Evolutionary conservation across 2,888 invertebrate genomes (phyloP), one percentile per base, ranked within the genome.

Genomic region (Auanema sp.): DNA sequence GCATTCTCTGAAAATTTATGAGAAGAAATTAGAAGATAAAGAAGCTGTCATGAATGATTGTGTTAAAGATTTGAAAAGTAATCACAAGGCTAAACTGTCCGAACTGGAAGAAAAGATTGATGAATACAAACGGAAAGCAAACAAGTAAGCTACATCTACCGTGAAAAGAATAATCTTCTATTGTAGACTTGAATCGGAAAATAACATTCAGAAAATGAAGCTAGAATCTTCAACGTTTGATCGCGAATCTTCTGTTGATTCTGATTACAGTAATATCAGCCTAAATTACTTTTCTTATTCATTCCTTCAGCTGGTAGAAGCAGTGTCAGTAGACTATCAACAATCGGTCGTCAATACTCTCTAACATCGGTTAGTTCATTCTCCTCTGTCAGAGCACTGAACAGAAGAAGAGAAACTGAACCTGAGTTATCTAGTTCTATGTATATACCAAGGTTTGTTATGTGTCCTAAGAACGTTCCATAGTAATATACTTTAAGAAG

Each of bases 21-120:
- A 82, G 64, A 71, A 73, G 51, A 77, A 80, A 55, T 64, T 81
- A 40, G 77, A 76, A 18, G 80, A 82, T 50, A 78, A 80, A 58
- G 76, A 74, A 14, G 72, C 71, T 12, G 71, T 80, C 57, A 80
- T 81, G 79, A 75, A 82, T 24, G 72, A 73, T 50, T 79, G 78
- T 57, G 68, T 82, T 24, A 67, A 68, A 42, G 81, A 82, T n/a
- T 56, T 82, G 55, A 80, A 80, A 52, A 71, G 72, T 40, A 66
- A 69, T 5, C 81, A 82, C 56, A 78, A 79, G 58, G 67, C 75
- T 18, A 33, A 71, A 18, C 18, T 33, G 12, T 14, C 40, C 5
- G 78, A 81, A 56, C 49, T 81, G 64, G 78, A 81, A 50, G 67
- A 71, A 25, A 70, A 73, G 43, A 64, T 73, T 53, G 70, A 73